These are phyloP conservation scores for Muschampia plurimacula DNA, from an alignment of 2,888 invertebrate species.

Conservation along the genomic window DNA sequence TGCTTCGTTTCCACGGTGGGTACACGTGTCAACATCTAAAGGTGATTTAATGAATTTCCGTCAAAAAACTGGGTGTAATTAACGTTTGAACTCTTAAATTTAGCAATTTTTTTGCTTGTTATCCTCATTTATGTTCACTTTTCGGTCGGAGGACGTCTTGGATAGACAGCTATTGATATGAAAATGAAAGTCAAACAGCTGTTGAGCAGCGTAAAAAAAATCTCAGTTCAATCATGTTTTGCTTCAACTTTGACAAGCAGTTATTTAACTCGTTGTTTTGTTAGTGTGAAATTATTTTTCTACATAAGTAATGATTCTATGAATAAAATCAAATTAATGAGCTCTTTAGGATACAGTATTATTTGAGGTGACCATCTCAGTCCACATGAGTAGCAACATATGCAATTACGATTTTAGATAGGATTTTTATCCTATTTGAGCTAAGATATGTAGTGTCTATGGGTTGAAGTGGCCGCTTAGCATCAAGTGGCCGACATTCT, in stretches of 20 bases:
- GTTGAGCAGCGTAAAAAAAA: not conserved
- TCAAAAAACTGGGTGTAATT: slow-evolving; percentile 59
- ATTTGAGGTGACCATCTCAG: too few species aligned
- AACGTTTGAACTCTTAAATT: slow-evolving; percentile 51
- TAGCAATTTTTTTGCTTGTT: slow-evolving; percentile 1
- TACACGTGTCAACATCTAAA: slow-evolving; percentile 53
- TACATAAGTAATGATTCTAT: not conserved
- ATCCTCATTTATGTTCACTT: slow-evolving; percentile 4
- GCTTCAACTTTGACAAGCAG: not conserved
- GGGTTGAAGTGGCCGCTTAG: too few species aligned
- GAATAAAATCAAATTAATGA: not conserved
- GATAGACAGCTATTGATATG: not conserved
- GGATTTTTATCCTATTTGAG: too few species aligned
- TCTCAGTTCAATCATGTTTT: not conserved
- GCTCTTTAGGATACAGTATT: too few species aligned
- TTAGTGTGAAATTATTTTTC: too few species aligned
- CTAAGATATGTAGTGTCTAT: too few species aligned
- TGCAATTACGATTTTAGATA: too few species aligned
- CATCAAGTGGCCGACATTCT: too few species aligned
- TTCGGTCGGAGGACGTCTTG: not conserved
- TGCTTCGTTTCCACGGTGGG: slow-evolving; percentile 7
- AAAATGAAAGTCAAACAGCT: not conserved
- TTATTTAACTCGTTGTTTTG: too few species aligned
- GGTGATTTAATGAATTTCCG: slow-evolving; percentile 60
- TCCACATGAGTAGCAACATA: too few species aligned